phyloP scores from a whole-genome alignment of 92 coral and sea anemone genomes.

The Zoanthus sansibaricus region DNA sequence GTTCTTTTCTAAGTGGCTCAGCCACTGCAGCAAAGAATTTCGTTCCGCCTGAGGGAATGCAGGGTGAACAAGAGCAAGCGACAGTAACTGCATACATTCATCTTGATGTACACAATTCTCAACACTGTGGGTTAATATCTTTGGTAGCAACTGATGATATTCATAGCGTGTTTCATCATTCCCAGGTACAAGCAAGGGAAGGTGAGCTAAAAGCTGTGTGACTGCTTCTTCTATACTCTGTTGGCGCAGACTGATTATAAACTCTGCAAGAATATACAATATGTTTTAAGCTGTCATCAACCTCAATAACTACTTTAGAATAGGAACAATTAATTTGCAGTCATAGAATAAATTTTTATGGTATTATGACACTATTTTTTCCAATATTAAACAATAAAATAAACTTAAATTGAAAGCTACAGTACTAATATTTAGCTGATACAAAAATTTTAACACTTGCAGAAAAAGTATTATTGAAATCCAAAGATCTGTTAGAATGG shows the following conservation, averaged over 20 bases:
- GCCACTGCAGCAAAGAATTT: slow-evolving; percentile 82
- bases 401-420: no score
- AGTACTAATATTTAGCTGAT: no score
- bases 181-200: slow-evolving; percentile 92
- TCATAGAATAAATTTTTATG: no score
- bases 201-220: slow-evolving; percentile 83
- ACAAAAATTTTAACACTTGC: no score
- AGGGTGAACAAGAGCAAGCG: slow-evolving; percentile 98
- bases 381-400: no score
- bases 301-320: no score
- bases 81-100: slow-evolving; percentile 95
- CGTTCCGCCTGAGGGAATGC: slow-evolving; percentile 96
- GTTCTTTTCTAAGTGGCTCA: slow-evolving; percentile 89
- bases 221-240: slow-evolving; percentile 91
- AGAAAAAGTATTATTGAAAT: no score
- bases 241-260: slow-evolving; percentile 75
- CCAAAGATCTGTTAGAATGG: no score
- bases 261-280: slow-evolving; percentile 64
- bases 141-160: slow-evolving; percentile 91
- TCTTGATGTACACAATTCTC: slow-evolving; percentile 91
- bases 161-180: slow-evolving; percentile 88
- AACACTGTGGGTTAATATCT: slow-evolving; percentile 88
- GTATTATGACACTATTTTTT: no score
- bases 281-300: neutral
- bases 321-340: no score